Base-by-base conservation (phyloP, 2,888 invertebrate genomes). In the Arge pagana region DNA sequence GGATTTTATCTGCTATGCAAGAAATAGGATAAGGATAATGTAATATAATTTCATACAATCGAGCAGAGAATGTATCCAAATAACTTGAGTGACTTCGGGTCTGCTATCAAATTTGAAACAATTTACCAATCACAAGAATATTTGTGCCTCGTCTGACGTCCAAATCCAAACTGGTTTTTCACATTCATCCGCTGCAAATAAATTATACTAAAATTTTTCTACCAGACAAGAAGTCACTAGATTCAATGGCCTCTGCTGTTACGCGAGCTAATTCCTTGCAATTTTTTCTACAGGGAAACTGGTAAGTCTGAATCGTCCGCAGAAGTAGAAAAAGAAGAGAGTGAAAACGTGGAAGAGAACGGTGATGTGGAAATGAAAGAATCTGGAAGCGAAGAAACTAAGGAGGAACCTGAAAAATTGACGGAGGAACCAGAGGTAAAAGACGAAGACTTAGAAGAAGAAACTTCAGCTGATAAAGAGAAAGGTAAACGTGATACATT, bases 371-470 rank as follows among this genome's bases (percentile, higher is more conserved):
- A 65, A 50, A 64, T 68, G 55, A 72, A 69, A 37, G 73, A 74
- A 48, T 63, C 67, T 6, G 68, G 68, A 15, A 58, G 59, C 26
- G 62, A 66, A 57, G 72, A 77, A 45, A 42, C 48, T 77, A 77
- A 77, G 53, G 71, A 59, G 37, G 76, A 79, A 13, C 54, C 70
- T 15, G 78, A 77, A 7, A 79, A 80, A 59, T 77, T 79, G 28
- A 78, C 78, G 23, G 80, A 80, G 58, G 76, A 50, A 61, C 56
- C 51, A 23, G 78, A 81, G 19, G 72, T 78, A 1, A 81, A 79
- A 58, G 79, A 81, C 60, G 79, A 78, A 30, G 74, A 74, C 4
- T 56, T 58, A 28, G 76, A 80, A 30, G 75, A 74, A 48, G 77
- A 71, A 51, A 65, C 60, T 48, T 77, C 76, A 1, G 80, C 80